Evolutionary conservation across 2,113 vertebrate species (phyloP).

Genomic region (Cinclus cinclus): DNA sequence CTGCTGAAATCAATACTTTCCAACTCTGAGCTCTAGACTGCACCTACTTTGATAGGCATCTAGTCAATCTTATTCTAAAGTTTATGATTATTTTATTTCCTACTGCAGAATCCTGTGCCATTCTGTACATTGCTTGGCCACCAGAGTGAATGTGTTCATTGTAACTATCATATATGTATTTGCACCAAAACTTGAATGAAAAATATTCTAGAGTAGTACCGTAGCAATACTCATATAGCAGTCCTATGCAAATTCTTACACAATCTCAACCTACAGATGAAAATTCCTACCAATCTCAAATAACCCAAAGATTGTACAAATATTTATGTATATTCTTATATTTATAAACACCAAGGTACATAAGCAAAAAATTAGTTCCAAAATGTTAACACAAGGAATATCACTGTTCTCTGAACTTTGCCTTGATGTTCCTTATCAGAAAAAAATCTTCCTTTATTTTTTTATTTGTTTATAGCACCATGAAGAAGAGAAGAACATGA

Average conservation of each 20-base stretch:
- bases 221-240: background rate
- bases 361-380: background rate
- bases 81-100: background rate
- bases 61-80: background rate
- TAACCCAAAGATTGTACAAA: rapidly evolving
- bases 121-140: background rate
- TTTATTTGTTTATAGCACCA: background rate
- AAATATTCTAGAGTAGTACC: background rate
- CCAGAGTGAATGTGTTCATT: background rate
- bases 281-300: background rate
- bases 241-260: background rate
- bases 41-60: background rate
- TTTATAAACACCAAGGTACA: background rate
- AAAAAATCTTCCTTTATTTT: background rate
- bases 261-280: background rate
- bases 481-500: constrained; percentile 7
- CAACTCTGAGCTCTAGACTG: background rate
- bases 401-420: background rate
- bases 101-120: background rate
- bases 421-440: background rate
- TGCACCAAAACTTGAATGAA: background rate
- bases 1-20: background rate
- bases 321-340: background rate
- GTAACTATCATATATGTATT: background rate
- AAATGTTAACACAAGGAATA: background rate